phyloP scores from a whole-genome alignment of 2,888 invertebrate genomes.

The Drosophila meridionalis region DNA sequence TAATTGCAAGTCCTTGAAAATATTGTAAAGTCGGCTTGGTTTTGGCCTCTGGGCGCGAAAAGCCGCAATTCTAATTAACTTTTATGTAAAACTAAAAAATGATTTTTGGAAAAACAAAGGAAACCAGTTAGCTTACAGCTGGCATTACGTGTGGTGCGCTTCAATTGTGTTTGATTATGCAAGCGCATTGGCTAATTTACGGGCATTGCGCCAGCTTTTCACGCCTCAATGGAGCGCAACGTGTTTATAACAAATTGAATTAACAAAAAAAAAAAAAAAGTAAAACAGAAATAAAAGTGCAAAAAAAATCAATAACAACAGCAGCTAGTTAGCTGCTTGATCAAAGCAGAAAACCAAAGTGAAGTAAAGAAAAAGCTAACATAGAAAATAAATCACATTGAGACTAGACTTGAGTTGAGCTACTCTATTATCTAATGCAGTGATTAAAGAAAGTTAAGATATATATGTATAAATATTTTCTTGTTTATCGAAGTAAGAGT shows the following conservation, averaged over 20 bases:
- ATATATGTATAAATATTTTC: too few species aligned
- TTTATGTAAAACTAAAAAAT: conserved; percentile 37
- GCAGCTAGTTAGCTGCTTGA: conserved; percentile 14
- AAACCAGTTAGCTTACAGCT: conserved; percentile 22
- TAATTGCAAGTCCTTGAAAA: conserved; percentile 65
- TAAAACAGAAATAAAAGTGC: conserved; percentile 12
- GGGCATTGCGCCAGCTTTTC: conserved; percentile 63
- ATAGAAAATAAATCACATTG: neutral
- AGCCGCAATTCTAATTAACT: conserved; percentile 63
- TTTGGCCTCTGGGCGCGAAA: conserved; percentile 13
- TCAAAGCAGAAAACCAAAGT: conserved; percentile 23
- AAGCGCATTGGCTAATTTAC: conserved; percentile 47
- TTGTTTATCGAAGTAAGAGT: too few species aligned
- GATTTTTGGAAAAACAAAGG: conserved; percentile 10
- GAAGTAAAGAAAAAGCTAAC: neutral
- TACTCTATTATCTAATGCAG: conserved; percentile 4
- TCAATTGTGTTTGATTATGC: conserved; percentile 45
- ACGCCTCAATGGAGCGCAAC: conserved; percentile 75
- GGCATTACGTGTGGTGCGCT: conserved; percentile 31
- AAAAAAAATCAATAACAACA: conserved; percentile 23
- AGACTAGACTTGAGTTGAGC: neutral
- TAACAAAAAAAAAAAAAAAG: conserved; percentile 10
- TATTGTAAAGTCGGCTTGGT: conserved; percentile 35
- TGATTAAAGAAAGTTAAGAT: too few species aligned
- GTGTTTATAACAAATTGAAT: conserved; percentile 42